phyloP scores from a whole-genome alignment of 2,888 invertebrate species.

The Cistogaster globosa region DNA sequence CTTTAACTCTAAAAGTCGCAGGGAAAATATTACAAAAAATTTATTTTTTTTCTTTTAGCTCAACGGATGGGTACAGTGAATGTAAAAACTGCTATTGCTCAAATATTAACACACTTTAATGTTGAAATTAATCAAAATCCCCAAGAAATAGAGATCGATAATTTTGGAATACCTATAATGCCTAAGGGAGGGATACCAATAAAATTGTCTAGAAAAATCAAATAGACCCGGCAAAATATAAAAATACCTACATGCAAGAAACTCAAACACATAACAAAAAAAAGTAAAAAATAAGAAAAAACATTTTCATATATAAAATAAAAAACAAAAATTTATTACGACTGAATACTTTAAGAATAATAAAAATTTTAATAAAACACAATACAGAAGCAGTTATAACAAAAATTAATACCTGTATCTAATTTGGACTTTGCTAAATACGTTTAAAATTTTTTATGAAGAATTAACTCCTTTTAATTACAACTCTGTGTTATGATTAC shows the following conservation, averaged over 20 bases:
- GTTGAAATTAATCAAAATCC: conserved; percentile 74
- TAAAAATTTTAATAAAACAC: too few relatives aligned
- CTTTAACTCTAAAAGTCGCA: too few relatives aligned
- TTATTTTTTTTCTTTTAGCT: conserved; percentile 72
- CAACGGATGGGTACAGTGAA: conserved; percentile 80
- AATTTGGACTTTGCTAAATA: not conserved
- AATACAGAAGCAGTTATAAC: too few relatives aligned
- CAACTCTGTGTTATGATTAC: conserved; percentile 42
- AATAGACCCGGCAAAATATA: not conserved
- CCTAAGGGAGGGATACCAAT: conserved; percentile 79
- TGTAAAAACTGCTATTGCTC: conserved; percentile 79
- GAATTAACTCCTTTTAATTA: conserved; percentile 4
- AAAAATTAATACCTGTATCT: too few relatives aligned
- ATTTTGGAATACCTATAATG: conserved; percentile 76
- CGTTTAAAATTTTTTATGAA: not conserved
- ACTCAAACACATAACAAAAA: too few relatives aligned
- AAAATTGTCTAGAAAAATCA: conserved; percentile 74
- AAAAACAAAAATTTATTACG: too few relatives aligned
- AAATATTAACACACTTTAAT: conserved; percentile 78
- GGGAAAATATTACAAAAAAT: too few relatives aligned
- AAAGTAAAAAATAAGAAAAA: too few relatives aligned
- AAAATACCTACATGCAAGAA: too few relatives aligned
- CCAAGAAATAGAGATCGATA: conserved; percentile 79
- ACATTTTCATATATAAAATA: too few relatives aligned
- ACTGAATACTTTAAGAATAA: too few relatives aligned